Conservation (phyloP, 2,888 invertebrate genomes). For the Cephalotes varians region DNA sequence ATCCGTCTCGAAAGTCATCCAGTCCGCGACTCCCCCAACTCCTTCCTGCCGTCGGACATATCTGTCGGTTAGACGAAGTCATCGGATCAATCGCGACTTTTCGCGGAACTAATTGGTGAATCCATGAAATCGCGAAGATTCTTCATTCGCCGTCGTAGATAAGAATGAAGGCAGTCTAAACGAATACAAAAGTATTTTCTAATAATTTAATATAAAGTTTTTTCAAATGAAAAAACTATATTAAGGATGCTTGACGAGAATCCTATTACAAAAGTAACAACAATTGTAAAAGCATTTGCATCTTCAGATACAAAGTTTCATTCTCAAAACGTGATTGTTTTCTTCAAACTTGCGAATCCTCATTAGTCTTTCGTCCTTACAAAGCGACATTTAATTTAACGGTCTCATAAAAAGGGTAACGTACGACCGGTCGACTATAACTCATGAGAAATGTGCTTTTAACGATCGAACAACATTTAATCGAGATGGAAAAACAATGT, state of each 20-base stretch:
- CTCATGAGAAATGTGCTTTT: conserved; percentile 51
- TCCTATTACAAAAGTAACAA: neutral
- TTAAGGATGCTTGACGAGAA: neutral
- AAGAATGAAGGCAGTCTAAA: neutral
- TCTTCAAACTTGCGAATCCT: conserved; percentile 31
- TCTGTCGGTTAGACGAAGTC: conserved; percentile 2
- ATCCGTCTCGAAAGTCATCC: conserved; percentile 50
- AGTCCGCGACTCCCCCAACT: conserved; percentile 1
- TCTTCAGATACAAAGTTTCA: conserved; percentile 2
- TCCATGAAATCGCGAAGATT: conserved; percentile 21
- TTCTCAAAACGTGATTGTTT: conserved; percentile 38
- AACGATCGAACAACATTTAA: conserved; percentile 55
- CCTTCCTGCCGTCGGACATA: conserved; percentile 6
- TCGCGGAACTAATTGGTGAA: conserved; percentile 68
- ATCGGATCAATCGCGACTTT: conserved; percentile 35
- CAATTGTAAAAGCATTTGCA: conserved; percentile 13
- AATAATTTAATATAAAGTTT: neutral
- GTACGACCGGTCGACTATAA: conserved; percentile 25
- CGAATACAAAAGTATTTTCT: neutral
- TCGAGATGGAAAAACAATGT: conserved; percentile 45
- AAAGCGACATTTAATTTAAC: conserved; percentile 54
- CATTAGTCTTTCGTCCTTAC: conserved; percentile 48
- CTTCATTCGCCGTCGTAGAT: neutral
- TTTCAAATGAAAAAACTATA: neutral
- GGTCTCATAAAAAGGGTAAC: conserved; percentile 40